Base-by-base conservation (phyloP, 2,113 vertebrate species). In the Hippocampus zosterae region DNA sequence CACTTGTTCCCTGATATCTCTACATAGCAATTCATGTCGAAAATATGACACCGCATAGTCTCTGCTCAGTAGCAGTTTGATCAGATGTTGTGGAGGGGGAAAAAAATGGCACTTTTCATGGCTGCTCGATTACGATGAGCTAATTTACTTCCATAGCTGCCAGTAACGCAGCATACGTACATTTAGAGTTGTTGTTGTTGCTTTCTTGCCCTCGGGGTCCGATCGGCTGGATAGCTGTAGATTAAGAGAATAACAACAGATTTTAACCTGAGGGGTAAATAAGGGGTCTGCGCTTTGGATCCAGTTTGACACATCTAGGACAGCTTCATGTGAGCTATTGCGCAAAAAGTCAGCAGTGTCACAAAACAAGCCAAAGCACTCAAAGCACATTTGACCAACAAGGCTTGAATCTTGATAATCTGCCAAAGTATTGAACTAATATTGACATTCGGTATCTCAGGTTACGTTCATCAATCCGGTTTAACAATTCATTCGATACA, bases 181-280 rank as follows among this genome's bases (percentile, higher is more conserved):
- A 65, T 10, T 65, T 25, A 59, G 40, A 76, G 62, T 9, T 25
- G 23, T 63, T 57, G 9, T 57, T 57, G 25, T 13, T 59, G 29
- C 29, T 27, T 60, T 33, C 8, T 18, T 33, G 27, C 27, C 37
- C 69, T 73, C 61, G 46, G 33, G 33, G 6, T 52, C 44, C n/a
- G 18, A 23, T 57, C 27, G 25, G 37, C 40, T 40, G n/a, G 13
- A 23, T 21, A 21, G 56, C 50, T 64, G 46, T 61, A 67, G 52
- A 48, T 78, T 65, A 74, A 69, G 21, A 70, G 44, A 44, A 74
- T 69, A 73, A 71, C 40, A 64, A 64, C 37, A 63, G 61, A 41
- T 63, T 23, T n/a, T 13, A 60, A 60, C 57, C 57, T 33, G 27
- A 33, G 57, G 57, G 57, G 27, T 59, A 59, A 59, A 59, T 59